Evolutionary conservation across 2,888 invertebrate genomes (phyloP).

Genomic region (Drosophila setosimentum): DNA sequence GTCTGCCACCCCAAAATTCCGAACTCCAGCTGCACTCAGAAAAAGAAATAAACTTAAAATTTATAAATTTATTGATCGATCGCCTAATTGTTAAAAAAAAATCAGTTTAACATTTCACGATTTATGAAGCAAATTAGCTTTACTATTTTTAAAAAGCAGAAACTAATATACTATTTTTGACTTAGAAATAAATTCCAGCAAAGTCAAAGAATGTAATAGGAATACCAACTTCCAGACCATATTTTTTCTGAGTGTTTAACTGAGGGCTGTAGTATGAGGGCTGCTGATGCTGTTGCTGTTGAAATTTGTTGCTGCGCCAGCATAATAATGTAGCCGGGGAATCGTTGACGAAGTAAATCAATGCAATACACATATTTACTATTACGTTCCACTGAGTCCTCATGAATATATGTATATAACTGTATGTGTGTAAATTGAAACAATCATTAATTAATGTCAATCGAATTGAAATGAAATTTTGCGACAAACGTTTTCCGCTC

Average conservation of each 20-base stretch:
- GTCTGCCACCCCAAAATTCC: slow-evolving; percentile 2
- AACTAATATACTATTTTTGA: background rate
- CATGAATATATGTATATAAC: background rate
- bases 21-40: slow-evolving; percentile 1
- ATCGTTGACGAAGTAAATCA: slow-evolving; percentile 71
- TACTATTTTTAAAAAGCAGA: background rate
- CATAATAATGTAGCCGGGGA: slow-evolving; percentile 72
- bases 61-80: background rate
- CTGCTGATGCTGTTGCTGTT: slow-evolving; percentile 33
- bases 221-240: background rate
- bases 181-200: background rate
- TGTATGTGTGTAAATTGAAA: slow-evolving; percentile 59
- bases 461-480: slow-evolving; percentile 77
- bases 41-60: background rate
- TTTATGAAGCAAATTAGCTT: background rate
- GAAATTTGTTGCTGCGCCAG: slow-evolving; percentile 70
- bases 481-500: slow-evolving; percentile 77
- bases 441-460: slow-evolving; percentile 81
- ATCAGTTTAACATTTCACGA: background rate
- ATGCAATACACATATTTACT: slow-evolving; percentile 54
- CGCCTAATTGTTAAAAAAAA: background rate
- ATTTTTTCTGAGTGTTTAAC: slow-evolving; percentile 2
- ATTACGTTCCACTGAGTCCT: slow-evolving; percentile 11
- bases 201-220: background rate
- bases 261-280: slow-evolving; percentile 37